Conservation (phyloP, 1,140 invertebrate genomes). For the Rhagoletis pomonella region DNA sequence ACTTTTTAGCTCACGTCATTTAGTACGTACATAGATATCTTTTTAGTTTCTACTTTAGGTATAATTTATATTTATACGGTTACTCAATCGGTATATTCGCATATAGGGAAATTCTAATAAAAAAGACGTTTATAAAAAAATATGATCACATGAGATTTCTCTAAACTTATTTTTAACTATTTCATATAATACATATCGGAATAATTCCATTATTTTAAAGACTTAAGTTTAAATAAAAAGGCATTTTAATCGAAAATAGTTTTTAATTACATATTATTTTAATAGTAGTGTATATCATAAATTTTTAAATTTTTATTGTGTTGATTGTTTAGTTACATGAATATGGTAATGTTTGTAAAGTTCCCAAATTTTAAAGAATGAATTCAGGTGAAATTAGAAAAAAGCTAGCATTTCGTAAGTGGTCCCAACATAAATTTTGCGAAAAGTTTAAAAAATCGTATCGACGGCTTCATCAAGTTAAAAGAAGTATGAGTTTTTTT, state of each 20-base stretch:
- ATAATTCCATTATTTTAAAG: background rate
- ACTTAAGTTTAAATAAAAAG: background rate
- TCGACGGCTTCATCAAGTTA: no score
- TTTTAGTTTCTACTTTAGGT: no score
- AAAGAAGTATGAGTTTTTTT: no score
- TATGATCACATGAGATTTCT: background rate
- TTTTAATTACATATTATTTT: conserved; percentile 10
- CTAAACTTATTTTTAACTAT: background rate
- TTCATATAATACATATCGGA: background rate
- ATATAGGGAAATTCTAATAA: background rate
- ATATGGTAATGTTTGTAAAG: background rate
- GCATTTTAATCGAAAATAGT: background rate
- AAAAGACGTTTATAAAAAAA: conserved; percentile 9
- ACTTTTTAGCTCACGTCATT: no score
- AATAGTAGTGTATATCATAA: background rate
- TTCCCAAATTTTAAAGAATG: no score
- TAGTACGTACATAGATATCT: no score
- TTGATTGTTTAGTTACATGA: background rate
- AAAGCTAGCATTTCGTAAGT: no score
- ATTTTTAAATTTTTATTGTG: background rate
- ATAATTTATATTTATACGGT: no score
- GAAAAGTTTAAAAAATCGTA: no score
- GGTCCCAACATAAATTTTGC: no score
- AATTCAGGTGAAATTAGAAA: no score
- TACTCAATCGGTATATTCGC: background rate